Evolutionary conservation across 2,797 vertebrate species (phyloP).

Genomic region (Bryconaethiops microstoma): DNA sequence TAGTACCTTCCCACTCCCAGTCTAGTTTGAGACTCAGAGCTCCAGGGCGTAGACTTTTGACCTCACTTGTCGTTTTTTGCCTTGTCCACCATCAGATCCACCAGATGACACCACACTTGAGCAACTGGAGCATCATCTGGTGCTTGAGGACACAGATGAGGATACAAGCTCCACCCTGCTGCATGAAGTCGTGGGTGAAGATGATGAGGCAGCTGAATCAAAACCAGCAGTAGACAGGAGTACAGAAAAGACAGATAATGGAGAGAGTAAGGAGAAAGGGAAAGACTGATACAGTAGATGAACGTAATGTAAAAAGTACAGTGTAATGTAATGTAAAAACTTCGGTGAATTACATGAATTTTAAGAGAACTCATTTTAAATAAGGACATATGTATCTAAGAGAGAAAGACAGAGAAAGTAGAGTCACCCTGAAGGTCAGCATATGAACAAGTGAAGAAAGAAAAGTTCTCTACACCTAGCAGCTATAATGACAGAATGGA

Average conservation of each 20-base stretch:
- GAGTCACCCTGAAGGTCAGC: constrained; percentile 26
- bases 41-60: not conserved
- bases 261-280: not conserved
- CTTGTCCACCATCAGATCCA: not conserved
- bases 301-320: too few relatives aligned
- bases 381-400: not conserved
- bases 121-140: not conserved
- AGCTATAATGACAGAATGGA: not conserved
- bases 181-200: not conserved
- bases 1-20: too few relatives aligned
- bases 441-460: constrained; percentile 36
- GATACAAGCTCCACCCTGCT: not conserved
- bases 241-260: not conserved
- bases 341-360: not conserved
- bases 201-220: not conserved
- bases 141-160: not conserved
- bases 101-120: not conserved
- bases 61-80: not conserved
- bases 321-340: not conserved
- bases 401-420: not conserved
- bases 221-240: not conserved
- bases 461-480: constrained; percentile 6
- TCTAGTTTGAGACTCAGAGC: too few relatives aligned
- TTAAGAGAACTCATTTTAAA: constrained; percentile 19
- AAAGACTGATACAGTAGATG: not conserved